Evolutionary conservation across 2,888 invertebrate genomes (phyloP).

Genomic region (Lepidocyrtoides sp.): DNA sequence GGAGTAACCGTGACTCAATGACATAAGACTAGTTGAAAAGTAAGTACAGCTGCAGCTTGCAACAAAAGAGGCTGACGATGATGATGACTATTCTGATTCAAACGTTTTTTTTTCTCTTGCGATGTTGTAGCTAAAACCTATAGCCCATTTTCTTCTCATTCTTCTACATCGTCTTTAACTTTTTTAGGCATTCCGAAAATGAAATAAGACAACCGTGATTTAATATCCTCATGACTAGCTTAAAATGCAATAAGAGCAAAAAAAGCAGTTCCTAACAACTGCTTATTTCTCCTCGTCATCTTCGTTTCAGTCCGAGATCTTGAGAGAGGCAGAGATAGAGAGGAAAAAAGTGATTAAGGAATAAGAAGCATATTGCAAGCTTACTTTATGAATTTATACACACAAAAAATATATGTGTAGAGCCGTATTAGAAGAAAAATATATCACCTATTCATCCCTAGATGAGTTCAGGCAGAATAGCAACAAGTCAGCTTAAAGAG

Average conservation of each 20-base stretch:
- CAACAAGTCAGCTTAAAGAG: conserved; percentile 46
- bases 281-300: conserved; percentile 41
- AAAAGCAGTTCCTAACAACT: conserved; percentile 58
- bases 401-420: neutral
- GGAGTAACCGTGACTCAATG: conserved; percentile 73
- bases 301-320: conserved; percentile 12
- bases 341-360: conserved; percentile 63
- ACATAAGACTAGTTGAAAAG: conserved; percentile 58
- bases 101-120: too few species aligned
- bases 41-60: neutral
- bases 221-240: conserved; percentile 79
- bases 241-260: conserved; percentile 61
- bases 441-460: neutral
- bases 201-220: conserved; percentile 76
- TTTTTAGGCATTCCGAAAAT: conserved; percentile 45
- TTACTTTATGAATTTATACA: neutral
- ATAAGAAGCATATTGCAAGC: conserved; percentile 12
- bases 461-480: neutral
- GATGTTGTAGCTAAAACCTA: too few species aligned
- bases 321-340: neutral
- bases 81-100: conserved; percentile 6
- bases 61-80: neutral
- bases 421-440: neutral
- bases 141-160: neutral
- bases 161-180: neutral